A percentile compares a stretch with the other conserved stretches of the same genome.
phyloP scores from a whole-genome alignment of 2,113 vertebrate genomes.

The Vidua macroura region DNA sequence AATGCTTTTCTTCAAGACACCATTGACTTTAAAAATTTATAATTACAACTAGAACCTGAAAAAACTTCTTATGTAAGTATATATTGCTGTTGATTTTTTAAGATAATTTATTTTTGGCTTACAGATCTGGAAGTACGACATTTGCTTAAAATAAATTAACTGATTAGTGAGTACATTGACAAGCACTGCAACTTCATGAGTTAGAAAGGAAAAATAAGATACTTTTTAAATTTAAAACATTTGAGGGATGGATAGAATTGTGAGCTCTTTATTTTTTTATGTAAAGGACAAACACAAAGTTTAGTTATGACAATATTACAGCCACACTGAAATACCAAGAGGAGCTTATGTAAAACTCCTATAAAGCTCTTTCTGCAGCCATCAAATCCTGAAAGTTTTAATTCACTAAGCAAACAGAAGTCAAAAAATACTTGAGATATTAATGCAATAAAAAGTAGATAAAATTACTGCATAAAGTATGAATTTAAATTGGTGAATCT shows the following conservation, averaged over 20 bases:
- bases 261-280: neutral
- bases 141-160: slow-evolving; percentile 13
- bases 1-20: neutral
- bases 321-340: neutral
- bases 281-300: neutral
- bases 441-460: neutral
- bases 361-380: neutral
- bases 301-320: neutral
- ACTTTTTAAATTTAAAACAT: neutral
- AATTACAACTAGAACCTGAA: neutral
- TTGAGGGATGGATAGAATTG: neutral
- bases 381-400: neutral
- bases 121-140: neutral
- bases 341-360: neutral
- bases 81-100: neutral
- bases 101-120: neutral
- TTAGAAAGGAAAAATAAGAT: neutral
- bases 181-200: neutral
- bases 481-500: neutral
- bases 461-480: neutral
- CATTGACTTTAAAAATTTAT: neutral
- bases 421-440: neutral
- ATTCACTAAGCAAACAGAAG: neutral
- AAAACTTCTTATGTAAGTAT: slow-evolving; percentile 1
- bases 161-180: neutral